phyloP scores from a whole-genome alignment of 2,113 vertebrate genomes.

The Syngnathus floridae region DNA sequence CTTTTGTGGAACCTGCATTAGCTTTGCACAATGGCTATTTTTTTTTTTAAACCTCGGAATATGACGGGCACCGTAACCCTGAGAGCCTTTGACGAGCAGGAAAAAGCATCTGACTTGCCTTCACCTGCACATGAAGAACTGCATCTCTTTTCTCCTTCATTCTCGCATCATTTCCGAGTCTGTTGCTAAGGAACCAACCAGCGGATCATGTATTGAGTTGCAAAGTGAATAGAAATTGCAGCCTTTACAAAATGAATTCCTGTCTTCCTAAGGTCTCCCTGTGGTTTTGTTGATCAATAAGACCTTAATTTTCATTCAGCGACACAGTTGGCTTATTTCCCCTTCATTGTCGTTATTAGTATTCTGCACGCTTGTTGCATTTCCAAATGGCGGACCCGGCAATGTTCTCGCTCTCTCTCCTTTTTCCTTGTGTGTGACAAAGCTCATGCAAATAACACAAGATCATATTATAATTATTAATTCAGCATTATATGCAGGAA shows the following conservation, averaged over 20 bases:
- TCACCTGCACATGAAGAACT: slow-evolving; percentile 64
- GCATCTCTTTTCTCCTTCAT: slow-evolving; percentile 60
- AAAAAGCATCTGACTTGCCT: slow-evolving; percentile 43
- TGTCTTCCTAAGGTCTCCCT: slow-evolving; percentile 25
- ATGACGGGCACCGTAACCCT: slow-evolving; percentile 14
- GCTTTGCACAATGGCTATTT: slow-evolving; percentile 10
- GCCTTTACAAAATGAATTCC: slow-evolving; percentile 43
- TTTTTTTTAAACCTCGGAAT: slow-evolving; percentile 8
- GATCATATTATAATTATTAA: background rate
- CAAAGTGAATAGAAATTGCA: slow-evolving; percentile 59
- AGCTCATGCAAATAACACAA: slow-evolving; percentile 8
- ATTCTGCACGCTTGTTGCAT: slow-evolving; percentile 20
- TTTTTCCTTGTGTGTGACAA: background rate
- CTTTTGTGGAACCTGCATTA: background rate
- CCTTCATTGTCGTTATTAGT: slow-evolving; percentile 16
- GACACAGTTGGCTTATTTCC: slow-evolving; percentile 3
- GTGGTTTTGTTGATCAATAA: slow-evolving; percentile 42
- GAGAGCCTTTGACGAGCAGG: slow-evolving; percentile 30
- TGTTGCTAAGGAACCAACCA: slow-evolving; percentile 77
- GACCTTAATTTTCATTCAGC: slow-evolving; percentile 32
- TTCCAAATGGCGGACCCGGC: slow-evolving; percentile 9
- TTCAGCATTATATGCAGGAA: slow-evolving; percentile 13
- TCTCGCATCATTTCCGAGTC: slow-evolving; percentile 70
- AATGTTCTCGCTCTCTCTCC: slow-evolving; percentile 8
- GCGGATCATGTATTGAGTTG: slow-evolving; percentile 61